A percentile compares a stretch with the other conserved stretches of the same genome.
These are phyloP conservation scores for Delia radicum DNA, from an alignment of 1,140 invertebrate species.

Conservation along the genomic window DNA sequence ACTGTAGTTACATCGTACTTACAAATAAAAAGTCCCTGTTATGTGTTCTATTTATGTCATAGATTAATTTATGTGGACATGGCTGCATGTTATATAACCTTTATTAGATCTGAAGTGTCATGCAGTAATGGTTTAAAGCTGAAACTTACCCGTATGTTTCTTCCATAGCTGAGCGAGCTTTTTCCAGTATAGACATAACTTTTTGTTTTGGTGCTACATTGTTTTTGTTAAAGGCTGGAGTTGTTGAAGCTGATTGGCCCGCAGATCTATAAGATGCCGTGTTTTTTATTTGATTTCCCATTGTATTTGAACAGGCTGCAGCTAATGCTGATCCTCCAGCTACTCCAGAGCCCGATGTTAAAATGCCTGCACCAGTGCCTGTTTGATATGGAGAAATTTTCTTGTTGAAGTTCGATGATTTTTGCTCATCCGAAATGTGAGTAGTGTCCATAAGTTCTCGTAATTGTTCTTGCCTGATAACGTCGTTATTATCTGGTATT, in stretches of 20 bases:
- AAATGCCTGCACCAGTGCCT: neutral
- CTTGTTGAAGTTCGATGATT: slow-evolving; percentile 35
- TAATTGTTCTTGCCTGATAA: slow-evolving; percentile 51
- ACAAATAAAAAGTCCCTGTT: too few species aligned
- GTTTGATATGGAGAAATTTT: slow-evolving; percentile 32
- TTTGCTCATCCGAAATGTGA: slow-evolving; percentile 43
- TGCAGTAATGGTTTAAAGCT: too few species aligned
- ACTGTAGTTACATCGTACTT: too few species aligned
- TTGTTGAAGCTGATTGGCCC: slow-evolving; percentile 26
- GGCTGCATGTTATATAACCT: too few species aligned
- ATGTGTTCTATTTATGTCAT: too few species aligned
- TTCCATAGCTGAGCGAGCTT: slow-evolving; percentile 77
- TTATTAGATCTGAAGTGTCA: too few species aligned
- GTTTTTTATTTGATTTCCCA: neutral
- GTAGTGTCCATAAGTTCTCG: slow-evolving; percentile 54
- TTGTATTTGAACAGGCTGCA: neutral
- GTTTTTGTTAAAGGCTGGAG: slow-evolving; percentile 56
- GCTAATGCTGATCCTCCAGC: neutral
- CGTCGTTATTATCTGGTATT: slow-evolving; percentile 65
- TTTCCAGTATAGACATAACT: slow-evolving; percentile 79
- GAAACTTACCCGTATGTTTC: slow-evolving; percentile 65
- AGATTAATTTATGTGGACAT: too few species aligned
- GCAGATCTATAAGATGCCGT: neutral
- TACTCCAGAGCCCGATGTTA: neutral
- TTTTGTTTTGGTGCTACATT: slow-evolving; percentile 71